A percentile compares a stretch with the other conserved stretches of the same genome.
Conservation (phyloP, 2,113 vertebrate species). For the Aptenodytes patagonicus region DNA sequence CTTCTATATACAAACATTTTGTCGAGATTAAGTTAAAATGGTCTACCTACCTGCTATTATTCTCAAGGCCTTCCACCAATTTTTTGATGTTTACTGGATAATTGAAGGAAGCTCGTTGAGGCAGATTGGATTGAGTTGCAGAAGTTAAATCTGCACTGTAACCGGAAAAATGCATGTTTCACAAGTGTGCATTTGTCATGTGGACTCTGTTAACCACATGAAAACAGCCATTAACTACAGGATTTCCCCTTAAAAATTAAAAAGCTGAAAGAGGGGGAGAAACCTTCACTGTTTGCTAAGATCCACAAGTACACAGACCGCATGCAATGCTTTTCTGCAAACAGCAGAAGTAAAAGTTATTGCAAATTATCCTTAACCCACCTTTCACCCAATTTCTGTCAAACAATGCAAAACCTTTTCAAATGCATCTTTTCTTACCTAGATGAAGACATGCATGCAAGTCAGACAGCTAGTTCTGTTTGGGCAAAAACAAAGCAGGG, state of each 20-base stretch:
- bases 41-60: background rate
- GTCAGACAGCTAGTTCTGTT: background rate
- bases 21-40: background rate
- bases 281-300: background rate
- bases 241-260: background rate
- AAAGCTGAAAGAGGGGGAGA: conserved; percentile 1
- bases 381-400: background rate
- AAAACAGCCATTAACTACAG: background rate
- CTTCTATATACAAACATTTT: background rate
- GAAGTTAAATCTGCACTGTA: background rate
- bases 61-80: background rate
- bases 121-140: background rate
- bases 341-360: background rate
- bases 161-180: background rate
- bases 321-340: background rate
- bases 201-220: background rate
- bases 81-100: background rate
- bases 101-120: background rate
- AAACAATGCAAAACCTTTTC: background rate
- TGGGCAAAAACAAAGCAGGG: background rate
- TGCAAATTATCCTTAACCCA: background rate
- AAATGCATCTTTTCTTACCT: background rate
- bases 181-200: background rate
- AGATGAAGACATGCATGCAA: background rate
- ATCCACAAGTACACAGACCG: background rate